Evolutionary conservation across 2,113 vertebrate species (phyloP).

Genomic region (Pseudolaguvia tuberculata): DNA sequence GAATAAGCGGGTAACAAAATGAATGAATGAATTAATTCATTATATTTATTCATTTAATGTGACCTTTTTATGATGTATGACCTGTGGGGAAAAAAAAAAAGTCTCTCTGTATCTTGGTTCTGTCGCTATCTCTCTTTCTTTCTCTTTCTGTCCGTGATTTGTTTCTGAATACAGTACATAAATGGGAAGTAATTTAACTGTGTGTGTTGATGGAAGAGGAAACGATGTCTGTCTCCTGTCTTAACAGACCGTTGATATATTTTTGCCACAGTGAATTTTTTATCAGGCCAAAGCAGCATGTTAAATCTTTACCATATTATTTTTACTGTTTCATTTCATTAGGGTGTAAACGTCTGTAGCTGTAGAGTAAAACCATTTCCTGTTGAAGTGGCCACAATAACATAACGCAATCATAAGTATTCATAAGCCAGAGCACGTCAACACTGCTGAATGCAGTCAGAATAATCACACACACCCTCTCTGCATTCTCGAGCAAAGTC

Average conservation of each 20-base stretch:
- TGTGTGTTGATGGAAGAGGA: neutral
- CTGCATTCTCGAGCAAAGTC: neutral
- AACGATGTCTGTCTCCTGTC: conserved; percentile 3
- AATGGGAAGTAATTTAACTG: neutral
- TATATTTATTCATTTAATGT: too few species aligned
- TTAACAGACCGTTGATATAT: conserved; percentile 5
- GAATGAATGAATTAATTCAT: too few species aligned
- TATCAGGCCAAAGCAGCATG: too few species aligned
- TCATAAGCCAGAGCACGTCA: neutral
- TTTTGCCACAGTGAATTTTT: too few species aligned
- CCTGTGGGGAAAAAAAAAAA: too few species aligned
- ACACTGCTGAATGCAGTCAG: neutral
- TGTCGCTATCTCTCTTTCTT: too few species aligned
- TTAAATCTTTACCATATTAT: neutral
- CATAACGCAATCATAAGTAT: neutral
- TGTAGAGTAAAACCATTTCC: neutral
- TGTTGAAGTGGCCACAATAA: neutral
- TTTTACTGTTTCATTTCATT: neutral
- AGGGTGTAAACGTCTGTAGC: neutral
- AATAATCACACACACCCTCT: neutral
- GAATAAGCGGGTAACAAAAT: too few species aligned
- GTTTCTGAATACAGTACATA: too few species aligned
- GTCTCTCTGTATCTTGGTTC: too few species aligned
- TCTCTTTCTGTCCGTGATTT: too few species aligned
- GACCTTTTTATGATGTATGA: too few species aligned